phyloP scores from a whole-genome alignment of 2,797 vertebrate species.

The Notolepis coatsorum region DNA sequence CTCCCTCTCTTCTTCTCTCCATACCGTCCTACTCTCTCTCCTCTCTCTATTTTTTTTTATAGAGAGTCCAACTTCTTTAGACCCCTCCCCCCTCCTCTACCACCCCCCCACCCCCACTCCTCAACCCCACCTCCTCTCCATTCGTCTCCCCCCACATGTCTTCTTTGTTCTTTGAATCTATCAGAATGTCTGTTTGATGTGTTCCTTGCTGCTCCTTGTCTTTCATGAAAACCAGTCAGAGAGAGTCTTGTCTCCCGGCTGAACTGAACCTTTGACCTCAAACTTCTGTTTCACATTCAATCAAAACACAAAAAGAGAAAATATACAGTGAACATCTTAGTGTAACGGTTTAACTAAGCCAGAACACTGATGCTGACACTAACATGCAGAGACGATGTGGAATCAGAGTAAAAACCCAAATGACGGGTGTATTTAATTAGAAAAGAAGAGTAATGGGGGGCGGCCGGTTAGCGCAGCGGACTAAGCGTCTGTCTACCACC shows the following conservation, averaged over 20 bases:
- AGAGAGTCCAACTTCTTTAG: not conserved
- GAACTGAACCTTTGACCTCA: slow-evolving; percentile 27
- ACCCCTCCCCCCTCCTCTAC: slow-evolving; percentile 24
- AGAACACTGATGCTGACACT: too few relatives aligned
- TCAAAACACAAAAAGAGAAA: not conserved
- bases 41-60: slow-evolving; percentile 56
- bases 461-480: too few relatives aligned
- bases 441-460: too few relatives aligned
- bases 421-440: too few relatives aligned
- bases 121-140: slow-evolving; percentile 49
- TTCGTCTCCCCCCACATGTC: slow-evolving; percentile 57
- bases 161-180: slow-evolving; percentile 45
- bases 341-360: too few relatives aligned
- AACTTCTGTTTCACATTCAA: slow-evolving; percentile 22
- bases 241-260: slow-evolving; percentile 42
- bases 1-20: slow-evolving; percentile 31
- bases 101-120: slow-evolving; percentile 57
- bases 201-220: not conserved
- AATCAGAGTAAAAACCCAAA: too few relatives aligned
- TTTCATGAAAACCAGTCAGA: slow-evolving; percentile 24
- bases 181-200: slow-evolving; percentile 73
- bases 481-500: too few relatives aligned
- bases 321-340: not conserved
- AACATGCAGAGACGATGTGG: too few relatives aligned
- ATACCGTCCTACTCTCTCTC: slow-evolving; percentile 49